Conservation (phyloP, 2,797 vertebrate species). For the Thamnophis elegans region DNA sequence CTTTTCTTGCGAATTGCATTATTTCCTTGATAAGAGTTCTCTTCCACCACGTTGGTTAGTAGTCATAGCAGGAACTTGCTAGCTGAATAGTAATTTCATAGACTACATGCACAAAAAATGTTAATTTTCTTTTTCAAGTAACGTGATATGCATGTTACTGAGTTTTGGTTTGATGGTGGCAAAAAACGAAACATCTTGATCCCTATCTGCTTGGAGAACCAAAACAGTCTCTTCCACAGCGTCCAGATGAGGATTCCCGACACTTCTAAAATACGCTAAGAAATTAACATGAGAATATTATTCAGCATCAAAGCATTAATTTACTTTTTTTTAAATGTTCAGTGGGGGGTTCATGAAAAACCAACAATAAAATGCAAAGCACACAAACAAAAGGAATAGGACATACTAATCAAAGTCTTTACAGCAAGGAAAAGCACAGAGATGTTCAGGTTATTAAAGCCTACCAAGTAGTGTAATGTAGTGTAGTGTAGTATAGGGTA, state of each 20-base stretch:
- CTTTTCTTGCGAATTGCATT: slow-evolving; percentile 24
- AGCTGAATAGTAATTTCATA: neutral
- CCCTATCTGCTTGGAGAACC: slow-evolving; percentile 84
- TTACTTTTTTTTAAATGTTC: neutral
- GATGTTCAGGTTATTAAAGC: neutral
- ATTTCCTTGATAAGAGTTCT: neutral
- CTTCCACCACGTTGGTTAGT: slow-evolving; percentile 13
- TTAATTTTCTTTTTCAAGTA: slow-evolving; percentile 49
- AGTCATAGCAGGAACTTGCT: neutral
- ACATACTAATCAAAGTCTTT: neutral
- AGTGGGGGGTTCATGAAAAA: neutral
- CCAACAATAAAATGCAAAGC: neutral
- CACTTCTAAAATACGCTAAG: slow-evolving; percentile 86
- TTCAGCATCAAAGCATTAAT: neutral
- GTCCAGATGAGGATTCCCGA: slow-evolving; percentile 84
- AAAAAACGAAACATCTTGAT: slow-evolving; percentile 89
- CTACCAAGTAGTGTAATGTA: neutral
- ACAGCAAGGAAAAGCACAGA: neutral
- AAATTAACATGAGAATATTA: neutral
- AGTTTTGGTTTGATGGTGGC: slow-evolving; percentile 80
- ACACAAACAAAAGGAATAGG: neutral
- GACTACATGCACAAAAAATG: neutral
- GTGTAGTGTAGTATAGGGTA: rapidly evolving
- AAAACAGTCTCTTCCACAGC: slow-evolving; percentile 84
- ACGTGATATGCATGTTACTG: slow-evolving; percentile 35